Conservation (phyloP, 2,888 invertebrate species). For the Meiosimyza decipiens region DNA sequence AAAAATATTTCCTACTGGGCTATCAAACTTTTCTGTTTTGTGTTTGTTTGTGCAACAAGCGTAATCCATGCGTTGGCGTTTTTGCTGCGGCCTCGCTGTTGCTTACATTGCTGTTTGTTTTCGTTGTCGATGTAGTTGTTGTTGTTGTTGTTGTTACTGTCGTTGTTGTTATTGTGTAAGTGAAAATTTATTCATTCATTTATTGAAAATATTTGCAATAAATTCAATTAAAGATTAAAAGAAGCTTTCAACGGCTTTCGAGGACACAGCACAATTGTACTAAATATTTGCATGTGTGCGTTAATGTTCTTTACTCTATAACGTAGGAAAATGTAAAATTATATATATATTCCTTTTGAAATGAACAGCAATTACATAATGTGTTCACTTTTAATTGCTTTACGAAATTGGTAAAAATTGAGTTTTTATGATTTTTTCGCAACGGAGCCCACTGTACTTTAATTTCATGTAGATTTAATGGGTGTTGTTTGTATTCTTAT, state of each 20-base stretch:
- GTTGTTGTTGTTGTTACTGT: slow-evolving; percentile 13
- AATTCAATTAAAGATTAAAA: slow-evolving; percentile 35
- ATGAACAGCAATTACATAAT: no score
- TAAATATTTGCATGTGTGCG: no score
- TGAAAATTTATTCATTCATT: slow-evolving; percentile 32
- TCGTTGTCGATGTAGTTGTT: slow-evolving; percentile 20
- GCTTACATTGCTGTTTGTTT: slow-evolving; percentile 7
- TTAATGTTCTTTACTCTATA: no score
- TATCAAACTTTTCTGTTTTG: background rate
- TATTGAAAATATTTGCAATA: slow-evolving; percentile 33
- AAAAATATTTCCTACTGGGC: no score
- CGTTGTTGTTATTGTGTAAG: slow-evolving; percentile 6
- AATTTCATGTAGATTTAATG: no score
- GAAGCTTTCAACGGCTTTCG: slow-evolving; percentile 25
- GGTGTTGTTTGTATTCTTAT: no score
- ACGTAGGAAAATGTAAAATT: no score
- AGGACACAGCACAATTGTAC: background rate
- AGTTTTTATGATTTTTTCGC: no score
- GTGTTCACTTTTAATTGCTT: no score
- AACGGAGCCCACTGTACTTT: no score
- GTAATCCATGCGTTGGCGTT: slow-evolving; percentile 31
- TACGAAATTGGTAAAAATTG: no score
- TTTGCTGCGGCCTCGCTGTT: slow-evolving; percentile 18
- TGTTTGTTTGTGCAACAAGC: slow-evolving; percentile 21
- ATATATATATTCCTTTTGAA: no score